Conservation (phyloP, 1,140 invertebrate species). For the Reticulitermes speratus region DNA sequence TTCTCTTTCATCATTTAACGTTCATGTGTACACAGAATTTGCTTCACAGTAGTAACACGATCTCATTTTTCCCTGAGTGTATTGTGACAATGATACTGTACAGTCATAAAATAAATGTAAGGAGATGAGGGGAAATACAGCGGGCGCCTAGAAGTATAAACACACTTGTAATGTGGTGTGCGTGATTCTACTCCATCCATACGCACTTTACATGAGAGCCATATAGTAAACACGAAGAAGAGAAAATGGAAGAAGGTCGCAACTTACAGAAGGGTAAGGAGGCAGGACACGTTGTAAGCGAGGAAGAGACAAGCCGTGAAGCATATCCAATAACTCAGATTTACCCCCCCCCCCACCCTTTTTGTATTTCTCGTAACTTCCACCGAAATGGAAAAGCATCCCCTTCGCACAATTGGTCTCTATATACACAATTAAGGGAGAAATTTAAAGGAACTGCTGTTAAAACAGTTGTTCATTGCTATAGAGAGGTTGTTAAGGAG, state of each 20-base stretch:
- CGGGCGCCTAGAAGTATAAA: background rate
- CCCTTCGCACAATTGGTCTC: background rate
- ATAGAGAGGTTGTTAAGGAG: background rate
- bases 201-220: background rate
- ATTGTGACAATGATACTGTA: background rate
- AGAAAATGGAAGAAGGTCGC: background rate
- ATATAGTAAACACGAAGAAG: background rate
- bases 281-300: background rate
- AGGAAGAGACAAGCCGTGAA: background rate
- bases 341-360: background rate
- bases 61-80: background rate
- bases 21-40: background rate
- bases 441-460: background rate
- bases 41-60: background rate
- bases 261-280: background rate
- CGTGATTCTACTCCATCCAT: background rate
- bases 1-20: background rate
- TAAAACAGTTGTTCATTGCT: background rate
- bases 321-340: background rate
- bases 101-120: background rate
- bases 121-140: background rate
- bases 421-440: background rate
- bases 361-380: background rate
- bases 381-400: background rate
- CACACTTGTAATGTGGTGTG: conserved; percentile 4